phyloP scores from a whole-genome alignment of 2,113 vertebrate species.

The Aptenodytes forsteri region DNA sequence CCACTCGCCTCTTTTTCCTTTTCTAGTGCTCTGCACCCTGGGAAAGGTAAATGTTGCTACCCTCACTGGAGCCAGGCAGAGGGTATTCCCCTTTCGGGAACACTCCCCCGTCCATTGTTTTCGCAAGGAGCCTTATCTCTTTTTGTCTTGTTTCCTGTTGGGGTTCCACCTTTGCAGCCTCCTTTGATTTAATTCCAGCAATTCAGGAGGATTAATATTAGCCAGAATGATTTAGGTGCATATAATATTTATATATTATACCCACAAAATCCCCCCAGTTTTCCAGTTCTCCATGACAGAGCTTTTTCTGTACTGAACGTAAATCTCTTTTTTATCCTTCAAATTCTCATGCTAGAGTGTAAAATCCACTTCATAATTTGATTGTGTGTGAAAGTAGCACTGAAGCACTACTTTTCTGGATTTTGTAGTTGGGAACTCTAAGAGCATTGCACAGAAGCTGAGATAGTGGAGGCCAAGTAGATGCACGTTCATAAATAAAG shows the following conservation, averaged over 20 bases:
- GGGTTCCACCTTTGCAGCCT: neutral
- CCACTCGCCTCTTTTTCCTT: accelerated
- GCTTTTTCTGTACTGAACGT: neutral
- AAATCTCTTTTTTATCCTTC: neutral
- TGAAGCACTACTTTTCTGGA: neutral
- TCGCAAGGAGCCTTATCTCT: neutral
- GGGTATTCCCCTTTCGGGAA: neutral
- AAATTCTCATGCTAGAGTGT: neutral
- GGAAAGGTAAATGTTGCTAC: neutral
- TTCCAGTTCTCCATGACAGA: neutral
- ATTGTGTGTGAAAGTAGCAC: neutral
- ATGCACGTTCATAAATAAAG: neutral
- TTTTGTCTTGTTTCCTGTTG: neutral
- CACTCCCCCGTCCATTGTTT: accelerated
- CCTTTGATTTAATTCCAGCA: neutral
- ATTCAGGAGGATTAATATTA: neutral
- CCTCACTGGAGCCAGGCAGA: neutral
- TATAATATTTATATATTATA: neutral
- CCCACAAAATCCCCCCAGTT: neutral
- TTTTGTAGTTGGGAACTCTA: neutral
- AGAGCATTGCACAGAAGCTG: neutral
- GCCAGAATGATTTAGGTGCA: neutral
- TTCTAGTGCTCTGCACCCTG: neutral
- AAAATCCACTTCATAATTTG: neutral
- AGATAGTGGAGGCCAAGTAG: neutral